These are phyloP conservation scores for Myotis davidii DNA, from an alignment of 2,113 vertebrate species.

Conservation along the genomic window DNA sequence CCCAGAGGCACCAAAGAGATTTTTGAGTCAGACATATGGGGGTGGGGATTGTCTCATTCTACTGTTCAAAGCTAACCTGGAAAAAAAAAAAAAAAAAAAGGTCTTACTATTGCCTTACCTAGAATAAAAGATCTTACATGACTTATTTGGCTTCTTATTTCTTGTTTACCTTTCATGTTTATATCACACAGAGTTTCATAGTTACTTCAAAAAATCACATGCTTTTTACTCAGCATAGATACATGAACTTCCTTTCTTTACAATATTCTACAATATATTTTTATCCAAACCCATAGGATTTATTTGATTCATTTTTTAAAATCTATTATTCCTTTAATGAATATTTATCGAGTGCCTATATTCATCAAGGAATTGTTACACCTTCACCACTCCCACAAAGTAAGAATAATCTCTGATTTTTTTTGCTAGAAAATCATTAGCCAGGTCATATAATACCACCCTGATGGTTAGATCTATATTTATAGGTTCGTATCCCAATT, in stretches of 20 bases:
- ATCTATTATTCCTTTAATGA: not conserved
- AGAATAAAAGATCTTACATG: not conserved
- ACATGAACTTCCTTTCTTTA: not conserved
- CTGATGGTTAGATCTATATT: not conserved
- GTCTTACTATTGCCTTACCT: not conserved
- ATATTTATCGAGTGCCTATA: not conserved
- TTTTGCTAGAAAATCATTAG: not conserved
- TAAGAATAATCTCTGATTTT: not conserved
- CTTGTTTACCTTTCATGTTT: not conserved
- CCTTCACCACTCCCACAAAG: not conserved
- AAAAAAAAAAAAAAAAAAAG: not conserved
- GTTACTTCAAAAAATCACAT: not conserved
- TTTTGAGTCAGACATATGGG: not conserved
- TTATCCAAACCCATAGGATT: not conserved
- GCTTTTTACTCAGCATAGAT: not conserved
- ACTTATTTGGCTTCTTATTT: not conserved
- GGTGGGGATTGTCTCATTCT: not conserved
- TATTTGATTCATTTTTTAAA: not conserved
- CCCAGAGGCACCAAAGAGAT: constrained; percentile 28
- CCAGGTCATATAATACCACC: not conserved
- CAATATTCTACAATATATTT: not conserved
- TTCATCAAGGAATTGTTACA: not conserved
- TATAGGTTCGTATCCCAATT: not conserved
- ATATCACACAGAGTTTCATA: not conserved
- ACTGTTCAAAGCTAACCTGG: constrained; percentile 3